These are phyloP conservation scores for Nephrotoma appendiculata DNA, from an alignment of 2,888 invertebrate genomes.

Conservation along the genomic window DNA sequence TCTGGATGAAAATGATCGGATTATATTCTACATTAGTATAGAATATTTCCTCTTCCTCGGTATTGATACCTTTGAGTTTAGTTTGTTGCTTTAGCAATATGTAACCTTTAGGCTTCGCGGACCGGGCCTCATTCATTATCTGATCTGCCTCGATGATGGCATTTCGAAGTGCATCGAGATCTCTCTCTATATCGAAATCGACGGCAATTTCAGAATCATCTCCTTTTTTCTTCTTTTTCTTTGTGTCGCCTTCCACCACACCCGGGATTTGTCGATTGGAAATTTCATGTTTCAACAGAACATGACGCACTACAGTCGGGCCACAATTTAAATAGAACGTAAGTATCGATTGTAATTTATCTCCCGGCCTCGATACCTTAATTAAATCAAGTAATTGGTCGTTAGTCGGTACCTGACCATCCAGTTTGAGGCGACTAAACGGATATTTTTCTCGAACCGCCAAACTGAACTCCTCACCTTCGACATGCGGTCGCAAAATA, in stretches of 20 bases:
- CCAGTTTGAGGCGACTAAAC: slow-evolving; percentile 54
- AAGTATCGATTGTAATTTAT: slow-evolving; percentile 64
- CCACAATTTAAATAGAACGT: slow-evolving; percentile 79
- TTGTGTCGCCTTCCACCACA: slow-evolving; percentile 2
- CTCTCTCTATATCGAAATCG: slow-evolving; percentile 42
- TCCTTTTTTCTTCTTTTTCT: slow-evolving; percentile 12
- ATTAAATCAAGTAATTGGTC: slow-evolving; percentile 45
- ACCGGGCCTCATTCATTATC: slow-evolving; percentile 40
- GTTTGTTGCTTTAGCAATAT: slow-evolving; percentile 75
- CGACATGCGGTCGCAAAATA: slow-evolving; percentile 80
- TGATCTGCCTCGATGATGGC: slow-evolving; percentile 56
- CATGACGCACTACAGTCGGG: slow-evolving; percentile 81
- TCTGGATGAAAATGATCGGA: slow-evolving; percentile 70
- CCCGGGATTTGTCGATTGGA: slow-evolving; percentile 37
- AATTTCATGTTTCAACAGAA: slow-evolving; percentile 58
- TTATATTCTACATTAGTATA: slow-evolving; percentile 87
- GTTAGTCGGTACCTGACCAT: slow-evolving; percentile 36
- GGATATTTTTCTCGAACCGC: slow-evolving; percentile 90
- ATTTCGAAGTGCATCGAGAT: slow-evolving; percentile 43
- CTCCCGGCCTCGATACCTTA: slow-evolving; percentile 49
- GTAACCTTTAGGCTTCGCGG: slow-evolving; percentile 41
- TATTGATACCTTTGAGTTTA: slow-evolving; percentile 35
- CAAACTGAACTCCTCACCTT: slow-evolving; percentile 79
- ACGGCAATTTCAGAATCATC: slow-evolving; percentile 11
- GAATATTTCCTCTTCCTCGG: slow-evolving; percentile 40